Conservation (phyloP, 2,888 invertebrate species). For the Coleophora deauratella region DNA sequence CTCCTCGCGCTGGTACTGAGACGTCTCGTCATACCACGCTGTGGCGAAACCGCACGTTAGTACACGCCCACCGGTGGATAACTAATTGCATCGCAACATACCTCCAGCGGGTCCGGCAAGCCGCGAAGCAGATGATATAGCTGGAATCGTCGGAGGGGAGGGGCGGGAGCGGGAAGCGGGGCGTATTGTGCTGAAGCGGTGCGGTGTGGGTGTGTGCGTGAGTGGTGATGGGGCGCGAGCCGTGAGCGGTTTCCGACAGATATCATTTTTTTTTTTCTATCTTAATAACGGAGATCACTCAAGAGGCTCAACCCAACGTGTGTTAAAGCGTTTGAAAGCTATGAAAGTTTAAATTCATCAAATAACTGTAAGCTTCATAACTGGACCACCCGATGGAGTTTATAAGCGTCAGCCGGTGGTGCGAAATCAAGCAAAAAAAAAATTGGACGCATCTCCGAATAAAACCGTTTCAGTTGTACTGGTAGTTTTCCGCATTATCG, state of each 20-base stretch:
- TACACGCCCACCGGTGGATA: constrained; percentile 7
- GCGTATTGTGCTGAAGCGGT: constrained; percentile 54
- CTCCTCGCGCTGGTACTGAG: constrained; percentile 87
- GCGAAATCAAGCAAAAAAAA: no score
- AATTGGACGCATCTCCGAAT: no score
- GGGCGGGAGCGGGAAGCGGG: constrained; percentile 30
- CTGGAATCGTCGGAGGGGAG: constrained; percentile 44
- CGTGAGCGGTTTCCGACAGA: constrained; percentile 20
- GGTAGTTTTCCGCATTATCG: no score
- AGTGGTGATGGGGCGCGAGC: constrained; percentile 44
- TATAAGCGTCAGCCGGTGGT: constrained; percentile 5
- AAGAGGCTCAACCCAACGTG: background rate
- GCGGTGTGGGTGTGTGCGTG: constrained; percentile 52
- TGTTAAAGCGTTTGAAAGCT: no score
- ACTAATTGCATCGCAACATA: constrained; percentile 35
- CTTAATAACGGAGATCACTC: constrained; percentile 3
- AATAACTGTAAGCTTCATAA: no score
- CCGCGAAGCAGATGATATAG: constrained; percentile 64
- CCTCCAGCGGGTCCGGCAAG: constrained; percentile 61
- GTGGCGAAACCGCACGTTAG: constrained; percentile 25
- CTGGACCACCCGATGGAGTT: constrained; percentile 4
- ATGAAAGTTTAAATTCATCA: background rate
- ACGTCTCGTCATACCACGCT: constrained; percentile 95
- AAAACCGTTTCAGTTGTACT: no score
- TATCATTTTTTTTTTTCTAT: constrained; percentile 1